Base-by-base conservation (phyloP, 2,113 vertebrate species). In the Triplophysa siluroides region DNA sequence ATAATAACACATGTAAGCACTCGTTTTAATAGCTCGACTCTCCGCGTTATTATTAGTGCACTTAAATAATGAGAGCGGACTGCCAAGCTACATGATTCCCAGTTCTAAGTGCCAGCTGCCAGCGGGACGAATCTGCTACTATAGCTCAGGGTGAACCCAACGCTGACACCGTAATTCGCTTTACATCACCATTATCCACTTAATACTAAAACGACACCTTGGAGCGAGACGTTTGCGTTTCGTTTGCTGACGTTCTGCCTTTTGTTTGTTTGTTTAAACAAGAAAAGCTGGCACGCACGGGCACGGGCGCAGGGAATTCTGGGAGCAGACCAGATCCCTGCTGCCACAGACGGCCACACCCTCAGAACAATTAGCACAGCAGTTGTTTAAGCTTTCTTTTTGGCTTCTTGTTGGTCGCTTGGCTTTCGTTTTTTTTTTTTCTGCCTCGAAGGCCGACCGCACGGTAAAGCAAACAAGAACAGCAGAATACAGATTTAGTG, bases 291-390 rank as follows among this genome's bases (percentile, higher is more conserved):
- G 43, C 13, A 85, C 83, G 85, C 80, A 79, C 81, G 78, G 71
- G 83, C 76, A 86, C 87, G 79, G 79, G 77, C 52, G 74, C 78
- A 86, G 85, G 84, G 85, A 84, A 77, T 79, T 72, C 85, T 85
- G 85, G 88, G 77, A 86, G 85, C 78, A 26, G 72, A 87, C 77
- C 85, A 85, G 88, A 89, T 87, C 88, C 88, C 78, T 76, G 14
- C 65, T 84, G 83, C 45, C 61, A 77, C 85, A 90, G 79, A 71
- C 86, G 85, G 84, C 88, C 92, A 90, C 91, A 86, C 90, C 91
- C 90, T 71, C 21, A 33, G 74, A 90, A 80, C 87, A 91, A 88
- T 90, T 85, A 89, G 86, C 73, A 67, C 47, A 83, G 80, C 85
- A 88, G 86, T 86, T 78, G 83, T 81, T 71, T 81, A 70, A 65